These are phyloP conservation scores for Linhomoeus sp. DNA, from an alignment of 2,888 invertebrate species.

Conservation along the genomic window DNA sequence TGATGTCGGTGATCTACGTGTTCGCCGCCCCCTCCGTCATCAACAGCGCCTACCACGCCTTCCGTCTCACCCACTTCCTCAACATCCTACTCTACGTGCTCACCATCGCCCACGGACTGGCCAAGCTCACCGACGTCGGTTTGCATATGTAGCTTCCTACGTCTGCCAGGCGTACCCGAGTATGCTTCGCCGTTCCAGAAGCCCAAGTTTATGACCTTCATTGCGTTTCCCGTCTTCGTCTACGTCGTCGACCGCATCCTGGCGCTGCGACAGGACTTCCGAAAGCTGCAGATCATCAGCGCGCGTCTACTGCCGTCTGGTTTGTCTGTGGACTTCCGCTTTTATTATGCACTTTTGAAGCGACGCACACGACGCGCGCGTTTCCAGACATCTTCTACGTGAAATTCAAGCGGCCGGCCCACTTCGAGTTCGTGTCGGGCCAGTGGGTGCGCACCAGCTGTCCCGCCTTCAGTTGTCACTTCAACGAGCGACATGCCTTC, in stretches of 20 bases:
- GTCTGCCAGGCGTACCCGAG: no score
- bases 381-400: constrained; percentile 37
- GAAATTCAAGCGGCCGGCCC: constrained; percentile 81
- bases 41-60: constrained; percentile 66
- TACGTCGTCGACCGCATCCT: constrained; percentile 74
- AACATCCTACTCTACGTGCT: constrained; percentile 66
- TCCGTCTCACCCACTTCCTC: constrained; percentile 78
- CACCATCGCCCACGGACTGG: constrained; percentile 69
- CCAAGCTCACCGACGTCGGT: constrained; percentile 61
- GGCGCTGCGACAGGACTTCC: constrained; percentile 22
- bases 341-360: neutral
- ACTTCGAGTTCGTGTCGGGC: constrained; percentile 53
- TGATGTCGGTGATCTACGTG: constrained; percentile 86
- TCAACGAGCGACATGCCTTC: constrained; percentile 70
- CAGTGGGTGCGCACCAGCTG: constrained; percentile 58
- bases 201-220: constrained; percentile 80
- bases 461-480: constrained; percentile 50
- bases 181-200: constrained; percentile 16
- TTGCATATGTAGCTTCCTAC: no score
- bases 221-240: constrained; percentile 67
- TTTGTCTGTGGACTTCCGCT: constrained; percentile 7
- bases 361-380: no score
- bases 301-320: constrained; percentile 70
- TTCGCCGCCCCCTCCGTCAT: constrained; percentile 81
- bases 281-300: constrained; percentile 63